Percentiles rank a stretch among this genome's conserved stretches.
These are phyloP conservation scores for Acanthaster planci DNA, from an alignment of 35 echinoderm and acorn worm genomes.

Conservation along the genomic window DNA sequence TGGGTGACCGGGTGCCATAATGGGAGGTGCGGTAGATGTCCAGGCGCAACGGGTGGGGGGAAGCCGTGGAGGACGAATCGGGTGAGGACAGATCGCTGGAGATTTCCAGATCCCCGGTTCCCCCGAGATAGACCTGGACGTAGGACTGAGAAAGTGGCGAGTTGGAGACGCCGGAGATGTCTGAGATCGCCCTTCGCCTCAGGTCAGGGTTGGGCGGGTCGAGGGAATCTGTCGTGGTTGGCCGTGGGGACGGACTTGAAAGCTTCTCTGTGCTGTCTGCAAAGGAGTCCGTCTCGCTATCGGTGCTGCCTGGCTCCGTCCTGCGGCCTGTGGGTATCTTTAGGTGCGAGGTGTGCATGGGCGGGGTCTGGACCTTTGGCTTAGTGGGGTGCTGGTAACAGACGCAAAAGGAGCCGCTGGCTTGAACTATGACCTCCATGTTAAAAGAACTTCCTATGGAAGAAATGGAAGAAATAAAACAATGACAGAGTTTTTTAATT, in stretches of 20 bases:
- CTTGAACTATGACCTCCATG: conserved; percentile 56
- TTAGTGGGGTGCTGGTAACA: conserved; percentile 40
- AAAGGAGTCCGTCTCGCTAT: not conserved
- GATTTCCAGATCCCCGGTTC: not conserved
- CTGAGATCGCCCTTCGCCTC: not conserved
- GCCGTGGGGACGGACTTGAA: not conserved
- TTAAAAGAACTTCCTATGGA: conserved; percentile 57
- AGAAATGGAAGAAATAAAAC: not conserved
- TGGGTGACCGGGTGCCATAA: not conserved
- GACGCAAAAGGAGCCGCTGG: conserved; percentile 55
- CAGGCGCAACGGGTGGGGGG: not conserved
- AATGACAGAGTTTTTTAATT: not conserved
- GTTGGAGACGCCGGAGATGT: not conserved
- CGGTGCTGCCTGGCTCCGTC: not conserved
- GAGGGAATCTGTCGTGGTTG: not conserved
- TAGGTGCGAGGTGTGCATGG: not conserved
- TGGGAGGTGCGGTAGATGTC: not conserved
- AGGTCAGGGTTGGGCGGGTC: not conserved
- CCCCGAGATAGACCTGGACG: not conserved
- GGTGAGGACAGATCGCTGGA: not conserved
- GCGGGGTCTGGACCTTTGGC: not conserved
- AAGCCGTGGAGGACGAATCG: not conserved
- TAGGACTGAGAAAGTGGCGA: not conserved
- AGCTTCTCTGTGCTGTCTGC: not conserved
- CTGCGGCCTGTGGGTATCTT: not conserved